A percentile compares a stretch with the other conserved stretches of the same genome.
Conservation (phyloP, 2,113 vertebrate species). For the Phoenicopterus ruber region DNA sequence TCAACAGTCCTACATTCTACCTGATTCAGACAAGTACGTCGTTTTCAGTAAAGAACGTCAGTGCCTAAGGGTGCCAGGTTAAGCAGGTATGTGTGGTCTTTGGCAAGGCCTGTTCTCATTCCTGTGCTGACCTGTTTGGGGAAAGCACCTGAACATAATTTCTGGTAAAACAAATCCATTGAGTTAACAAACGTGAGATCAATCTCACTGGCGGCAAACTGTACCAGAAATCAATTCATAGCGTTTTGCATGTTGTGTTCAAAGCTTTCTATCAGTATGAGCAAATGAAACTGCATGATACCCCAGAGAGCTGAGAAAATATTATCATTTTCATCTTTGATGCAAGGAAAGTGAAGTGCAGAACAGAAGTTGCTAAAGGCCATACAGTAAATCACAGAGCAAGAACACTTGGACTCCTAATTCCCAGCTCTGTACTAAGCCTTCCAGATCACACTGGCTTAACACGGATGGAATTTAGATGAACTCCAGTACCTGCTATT, state of each 20-base stretch:
- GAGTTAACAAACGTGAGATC: not conserved
- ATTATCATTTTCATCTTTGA: not conserved
- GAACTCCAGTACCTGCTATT: not conserved
- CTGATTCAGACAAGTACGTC: accelerated
- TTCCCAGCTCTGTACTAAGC: not conserved
- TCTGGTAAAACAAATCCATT: not conserved
- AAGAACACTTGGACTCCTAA: not conserved
- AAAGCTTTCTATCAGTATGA: not conserved
- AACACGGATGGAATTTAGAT: not conserved
- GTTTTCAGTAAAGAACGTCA: not conserved
- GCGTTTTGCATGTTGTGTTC: not conserved
- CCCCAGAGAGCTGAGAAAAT: not conserved
- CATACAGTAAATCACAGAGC: not conserved
- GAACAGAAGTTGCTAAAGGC: not conserved
- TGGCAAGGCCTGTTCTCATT: not conserved
- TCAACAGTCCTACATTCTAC: not conserved
- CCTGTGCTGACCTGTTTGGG: not conserved
- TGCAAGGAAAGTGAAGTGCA: not conserved
- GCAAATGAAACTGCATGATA: not conserved
- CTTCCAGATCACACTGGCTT: not conserved
- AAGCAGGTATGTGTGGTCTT: not conserved
- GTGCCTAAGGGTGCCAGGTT: not conserved
- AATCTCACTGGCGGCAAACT: not conserved
- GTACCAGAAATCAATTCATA: not conserved
- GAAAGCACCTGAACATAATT: not conserved